These are phyloP conservation scores for Portunus trituberculatus DNA, from an alignment of 1,140 invertebrate genomes.

Conservation along the genomic window DNA sequence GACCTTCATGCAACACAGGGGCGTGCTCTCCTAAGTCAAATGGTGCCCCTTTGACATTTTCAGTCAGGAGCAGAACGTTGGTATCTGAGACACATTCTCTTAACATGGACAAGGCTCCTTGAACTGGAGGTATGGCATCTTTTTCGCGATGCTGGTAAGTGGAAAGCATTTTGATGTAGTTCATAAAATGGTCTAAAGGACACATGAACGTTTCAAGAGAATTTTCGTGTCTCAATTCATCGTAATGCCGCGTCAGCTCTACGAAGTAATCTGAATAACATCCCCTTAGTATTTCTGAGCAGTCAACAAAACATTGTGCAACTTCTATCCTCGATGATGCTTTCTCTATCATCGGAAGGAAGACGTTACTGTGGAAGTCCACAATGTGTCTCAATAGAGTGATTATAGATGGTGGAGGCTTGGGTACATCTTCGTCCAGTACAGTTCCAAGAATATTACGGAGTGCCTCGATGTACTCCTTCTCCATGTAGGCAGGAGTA, in stretches of 20 bases:
- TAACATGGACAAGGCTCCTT: conserved; percentile 41
- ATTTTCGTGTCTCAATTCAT: neutral
- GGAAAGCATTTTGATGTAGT: conserved; percentile 28
- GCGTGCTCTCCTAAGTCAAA: conserved; percentile 60
- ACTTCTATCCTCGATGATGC: neutral
- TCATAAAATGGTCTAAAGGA: conserved; percentile 34
- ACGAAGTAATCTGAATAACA: conserved; percentile 53
- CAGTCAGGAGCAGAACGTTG: conserved; percentile 57
- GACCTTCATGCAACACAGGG: conserved; percentile 39
- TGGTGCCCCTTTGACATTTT: conserved; percentile 50
- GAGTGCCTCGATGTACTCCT: conserved; percentile 36
- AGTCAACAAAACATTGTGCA: conserved; percentile 57
- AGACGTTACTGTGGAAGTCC: conserved; percentile 43
- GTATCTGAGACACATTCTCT: conserved; percentile 28
- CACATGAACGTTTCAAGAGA: neutral
- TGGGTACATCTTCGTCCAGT: conserved; percentile 17
- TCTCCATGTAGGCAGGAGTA: conserved; percentile 35
- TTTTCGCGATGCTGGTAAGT: neutral
- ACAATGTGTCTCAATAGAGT: conserved; percentile 28
- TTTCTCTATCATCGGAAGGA: conserved; percentile 17
- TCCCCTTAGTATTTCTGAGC: conserved; percentile 41
- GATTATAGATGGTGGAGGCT: conserved; percentile 47
- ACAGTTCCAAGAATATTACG: conserved; percentile 43
- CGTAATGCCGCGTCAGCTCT: conserved; percentile 21
- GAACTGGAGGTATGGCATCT: neutral